These are phyloP conservation scores for Isaurus tuberculatus DNA, from an alignment of 92 coral and sea anemone species.

Conservation along the genomic window DNA sequence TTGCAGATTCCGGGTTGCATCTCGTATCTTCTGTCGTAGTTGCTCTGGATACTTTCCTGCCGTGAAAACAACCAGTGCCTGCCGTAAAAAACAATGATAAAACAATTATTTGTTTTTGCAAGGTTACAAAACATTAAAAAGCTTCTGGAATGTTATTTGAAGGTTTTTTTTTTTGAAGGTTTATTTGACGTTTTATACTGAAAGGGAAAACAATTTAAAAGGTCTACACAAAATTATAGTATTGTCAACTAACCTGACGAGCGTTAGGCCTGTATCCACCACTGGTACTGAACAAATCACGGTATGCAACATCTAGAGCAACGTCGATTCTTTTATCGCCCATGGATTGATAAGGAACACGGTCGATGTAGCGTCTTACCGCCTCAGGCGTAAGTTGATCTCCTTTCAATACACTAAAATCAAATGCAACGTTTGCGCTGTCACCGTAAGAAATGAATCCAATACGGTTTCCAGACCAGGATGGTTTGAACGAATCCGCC, in stretches of 20 bases:
- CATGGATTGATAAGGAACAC: slow-evolving; percentile 60
- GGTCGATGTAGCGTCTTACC: slow-evolving; percentile 58
- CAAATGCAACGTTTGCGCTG: slow-evolving; percentile 60
- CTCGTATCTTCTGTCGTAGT: slow-evolving; percentile 32
- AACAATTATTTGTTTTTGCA: neutral
- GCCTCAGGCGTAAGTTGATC: slow-evolving; percentile 56
- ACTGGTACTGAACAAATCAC: slow-evolving; percentile 62
- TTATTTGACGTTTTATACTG: neutral
- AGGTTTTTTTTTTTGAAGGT: neutral
- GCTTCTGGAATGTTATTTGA: neutral
- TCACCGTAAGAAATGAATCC: slow-evolving; percentile 73
- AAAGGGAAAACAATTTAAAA: neutral
- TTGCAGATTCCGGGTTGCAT: slow-evolving; percentile 61
- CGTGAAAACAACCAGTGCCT: slow-evolving; percentile 32
- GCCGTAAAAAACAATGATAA: neutral
- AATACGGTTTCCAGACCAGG: slow-evolving; percentile 76
- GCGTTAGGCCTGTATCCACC: slow-evolving; percentile 76
- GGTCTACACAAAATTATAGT: neutral
- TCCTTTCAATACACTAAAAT: slow-evolving; percentile 69
- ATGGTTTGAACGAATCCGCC: slow-evolving; percentile 60
- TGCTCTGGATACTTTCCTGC: slow-evolving; percentile 31
- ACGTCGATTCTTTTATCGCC: slow-evolving; percentile 73
- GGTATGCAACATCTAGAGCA: slow-evolving; percentile 66
- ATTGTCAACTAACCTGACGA: slow-evolving; percentile 49
- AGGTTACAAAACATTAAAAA: neutral